These are phyloP conservation scores for Aphodius sticticus DNA, from an alignment of 2,888 invertebrate genomes.

Conservation along the genomic window DNA sequence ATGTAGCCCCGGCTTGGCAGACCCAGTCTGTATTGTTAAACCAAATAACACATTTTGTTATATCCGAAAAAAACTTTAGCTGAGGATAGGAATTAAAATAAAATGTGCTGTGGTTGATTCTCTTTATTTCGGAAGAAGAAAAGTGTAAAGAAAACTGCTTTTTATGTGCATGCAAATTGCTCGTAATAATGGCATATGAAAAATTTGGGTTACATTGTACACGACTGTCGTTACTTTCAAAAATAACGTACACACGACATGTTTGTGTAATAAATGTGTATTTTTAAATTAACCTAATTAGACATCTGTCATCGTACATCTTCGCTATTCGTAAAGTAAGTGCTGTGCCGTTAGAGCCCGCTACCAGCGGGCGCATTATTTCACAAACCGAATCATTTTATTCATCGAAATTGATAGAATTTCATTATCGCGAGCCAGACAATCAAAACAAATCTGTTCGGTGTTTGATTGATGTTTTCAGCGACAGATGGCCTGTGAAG, in stretches of 20 bases:
- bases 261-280: not conserved
- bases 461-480: not conserved
- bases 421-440: not conserved
- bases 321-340: not conserved
- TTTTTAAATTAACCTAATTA: not conserved
- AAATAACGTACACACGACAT: not conserved
- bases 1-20: too few relatives aligned
- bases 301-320: not conserved
- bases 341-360: not conserved
- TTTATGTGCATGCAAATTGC: not conserved
- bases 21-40: too few relatives aligned
- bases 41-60: too few relatives aligned
- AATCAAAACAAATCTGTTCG: not conserved
- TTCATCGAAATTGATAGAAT: not conserved
- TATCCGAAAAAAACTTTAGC: too few relatives aligned
- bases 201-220: not conserved
- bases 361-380: not conserved
- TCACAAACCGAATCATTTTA: not conserved
- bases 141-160: not conserved
- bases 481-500: not conserved
- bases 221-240: not conserved
- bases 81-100: too few relatives aligned
- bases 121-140: not conserved
- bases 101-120: too few relatives aligned
- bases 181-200: not conserved